phyloP scores from a whole-genome alignment of 23 tunicate genomes.

The Diplosoma virens region DNA sequence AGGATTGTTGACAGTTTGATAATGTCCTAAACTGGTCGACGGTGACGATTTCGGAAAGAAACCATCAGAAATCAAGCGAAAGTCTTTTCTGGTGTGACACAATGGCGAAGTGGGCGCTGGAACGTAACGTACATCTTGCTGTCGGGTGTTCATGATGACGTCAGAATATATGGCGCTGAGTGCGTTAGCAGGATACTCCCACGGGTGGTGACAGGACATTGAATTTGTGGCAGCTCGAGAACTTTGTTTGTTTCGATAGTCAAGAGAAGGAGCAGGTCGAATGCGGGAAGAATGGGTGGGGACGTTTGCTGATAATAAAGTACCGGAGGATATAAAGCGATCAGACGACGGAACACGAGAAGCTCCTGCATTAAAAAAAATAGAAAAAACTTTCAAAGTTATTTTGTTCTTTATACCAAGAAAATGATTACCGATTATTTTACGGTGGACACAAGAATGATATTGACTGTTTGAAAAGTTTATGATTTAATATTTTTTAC shows the following conservation, averaged over 20 bases:
- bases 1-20: background rate
- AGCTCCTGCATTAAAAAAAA: too few species aligned
- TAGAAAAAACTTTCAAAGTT: too few species aligned
- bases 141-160: constrained; percentile 9
- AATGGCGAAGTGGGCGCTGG: too few species aligned
- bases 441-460: too few species aligned
- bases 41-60: background rate
- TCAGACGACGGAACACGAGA: background rate
- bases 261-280: background rate
- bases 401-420: too few species aligned
- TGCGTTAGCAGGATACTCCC: constrained; percentile 51
- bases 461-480: too few species aligned
- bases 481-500: too few species aligned
- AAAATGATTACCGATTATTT: too few species aligned
- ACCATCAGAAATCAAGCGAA: background rate
- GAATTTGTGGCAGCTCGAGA: background rate
- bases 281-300: background rate
- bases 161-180: constrained; percentile 65
- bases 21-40: background rate
- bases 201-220: constrained; percentile 23
- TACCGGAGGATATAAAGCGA: background rate
- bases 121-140: too few species aligned
- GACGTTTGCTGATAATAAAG: background rate
- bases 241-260: background rate
- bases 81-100: too few species aligned